phyloP scores from a whole-genome alignment of 2,888 invertebrate genomes.

The Sepiola atlantica region DNA sequence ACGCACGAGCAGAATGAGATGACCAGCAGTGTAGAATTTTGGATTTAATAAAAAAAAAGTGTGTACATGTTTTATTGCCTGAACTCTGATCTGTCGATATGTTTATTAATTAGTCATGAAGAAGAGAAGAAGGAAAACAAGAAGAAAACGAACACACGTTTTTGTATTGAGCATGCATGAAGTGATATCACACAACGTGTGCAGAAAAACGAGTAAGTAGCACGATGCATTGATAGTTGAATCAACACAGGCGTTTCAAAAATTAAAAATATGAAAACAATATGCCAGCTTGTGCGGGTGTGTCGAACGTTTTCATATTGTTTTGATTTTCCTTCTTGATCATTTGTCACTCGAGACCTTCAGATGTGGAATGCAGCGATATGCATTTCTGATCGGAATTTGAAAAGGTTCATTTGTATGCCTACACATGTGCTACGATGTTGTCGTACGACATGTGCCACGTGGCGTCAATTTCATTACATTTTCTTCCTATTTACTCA shows the following conservation, averaged over 20 bases:
- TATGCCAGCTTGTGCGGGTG: background rate
- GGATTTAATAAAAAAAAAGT: background rate
- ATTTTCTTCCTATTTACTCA: background rate
- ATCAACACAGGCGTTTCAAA: background rate
- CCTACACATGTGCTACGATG: background rate
- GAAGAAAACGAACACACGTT: background rate
- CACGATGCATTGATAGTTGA: background rate
- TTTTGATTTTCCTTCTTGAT: background rate
- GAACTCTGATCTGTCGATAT: background rate
- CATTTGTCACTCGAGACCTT: background rate
- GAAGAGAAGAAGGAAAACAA: background rate
- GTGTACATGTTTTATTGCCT: background rate
- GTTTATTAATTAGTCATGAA: background rate
- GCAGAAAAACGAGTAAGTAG: no score
- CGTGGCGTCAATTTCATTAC: background rate
- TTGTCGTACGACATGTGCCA: background rate
- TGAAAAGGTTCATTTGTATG: background rate
- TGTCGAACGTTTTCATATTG: background rate
- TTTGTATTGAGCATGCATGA: no score
- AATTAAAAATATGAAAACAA: background rate
- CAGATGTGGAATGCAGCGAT: background rate
- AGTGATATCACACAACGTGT: no score
- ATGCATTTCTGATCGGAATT: background rate
- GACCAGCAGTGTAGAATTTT: no score
- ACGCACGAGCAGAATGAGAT: no score